Evolutionary conservation across 2,113 vertebrate species (phyloP).

Genomic region (Percina caprodes): DNA sequence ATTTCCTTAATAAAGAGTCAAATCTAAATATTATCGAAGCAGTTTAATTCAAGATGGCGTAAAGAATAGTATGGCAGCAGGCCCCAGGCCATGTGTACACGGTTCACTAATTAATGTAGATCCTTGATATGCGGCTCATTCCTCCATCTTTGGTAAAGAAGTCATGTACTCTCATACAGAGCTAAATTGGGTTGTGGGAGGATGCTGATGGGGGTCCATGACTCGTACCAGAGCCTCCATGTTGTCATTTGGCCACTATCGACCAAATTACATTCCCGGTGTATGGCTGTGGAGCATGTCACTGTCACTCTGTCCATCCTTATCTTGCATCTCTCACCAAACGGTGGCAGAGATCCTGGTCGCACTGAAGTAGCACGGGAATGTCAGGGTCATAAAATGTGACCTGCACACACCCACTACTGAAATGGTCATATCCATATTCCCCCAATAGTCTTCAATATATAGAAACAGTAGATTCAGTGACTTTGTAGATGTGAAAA

Average conservation of each 20-base stretch:
- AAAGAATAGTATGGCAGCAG: conserved; percentile 10
- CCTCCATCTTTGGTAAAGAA: conserved; percentile 40
- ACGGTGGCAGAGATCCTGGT: conserved; percentile 11
- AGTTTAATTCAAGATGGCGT: not conserved
- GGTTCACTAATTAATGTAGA: conserved; percentile 50
- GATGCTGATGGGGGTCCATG: conserved; percentile 21
- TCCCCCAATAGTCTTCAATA: conserved; percentile 2
- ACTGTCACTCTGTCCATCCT: conserved; percentile 55
- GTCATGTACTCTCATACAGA: conserved; percentile 26
- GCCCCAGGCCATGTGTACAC: conserved; percentile 17
- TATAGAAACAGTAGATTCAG: not conserved
- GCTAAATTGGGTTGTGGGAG: conserved; percentile 34
- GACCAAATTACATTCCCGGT: conserved; percentile 28
- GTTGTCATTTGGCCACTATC: conserved; percentile 37
- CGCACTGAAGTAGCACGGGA: conserved; percentile 46
- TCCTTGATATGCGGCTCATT: conserved; percentile 60
- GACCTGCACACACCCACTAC: conserved; percentile 52
- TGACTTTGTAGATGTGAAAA: not conserved
- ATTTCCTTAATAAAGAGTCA: not conserved
- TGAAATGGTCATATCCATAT: conserved; percentile 29
- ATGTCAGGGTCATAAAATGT: conserved; percentile 57
- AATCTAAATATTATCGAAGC: not conserved
- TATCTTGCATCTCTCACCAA: conserved; percentile 26
- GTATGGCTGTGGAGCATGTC: conserved; percentile 56
- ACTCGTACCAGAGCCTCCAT: conserved; percentile 13